Evolutionary conservation across 92 coral and sea anemone genomes (phyloP).

Genomic region (Chrysogorgia sp.): DNA sequence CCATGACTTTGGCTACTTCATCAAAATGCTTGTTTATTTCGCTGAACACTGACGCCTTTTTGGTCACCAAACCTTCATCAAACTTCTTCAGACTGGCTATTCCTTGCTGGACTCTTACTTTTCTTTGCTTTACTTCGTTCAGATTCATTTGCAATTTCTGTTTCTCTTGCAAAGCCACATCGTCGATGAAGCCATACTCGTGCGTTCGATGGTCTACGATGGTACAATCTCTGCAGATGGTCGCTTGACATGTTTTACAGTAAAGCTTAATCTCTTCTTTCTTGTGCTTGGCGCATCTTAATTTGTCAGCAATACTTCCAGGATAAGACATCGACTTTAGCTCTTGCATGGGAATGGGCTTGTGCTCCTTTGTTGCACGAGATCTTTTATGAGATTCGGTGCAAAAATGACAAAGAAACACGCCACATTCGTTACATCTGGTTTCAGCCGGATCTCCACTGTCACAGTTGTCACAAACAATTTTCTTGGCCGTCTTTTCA

Average conservation of each 20-base stretch:
- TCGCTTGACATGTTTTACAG: conserved; percentile 65
- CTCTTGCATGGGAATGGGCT: neutral
- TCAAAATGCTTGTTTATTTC: conserved; percentile 51
- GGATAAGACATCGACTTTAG: conserved; percentile 36
- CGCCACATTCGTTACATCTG: conserved; percentile 40
- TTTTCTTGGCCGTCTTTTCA: neutral
- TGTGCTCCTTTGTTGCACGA: conserved; percentile 23
- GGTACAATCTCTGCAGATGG: conserved; percentile 68
- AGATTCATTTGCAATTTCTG: conserved; percentile 18
- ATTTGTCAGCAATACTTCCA: conserved; percentile 52
- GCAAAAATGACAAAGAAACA: conserved; percentile 44
- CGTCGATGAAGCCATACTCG: conserved; percentile 55
- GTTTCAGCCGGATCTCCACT: conserved; percentile 8
- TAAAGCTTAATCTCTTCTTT: conserved; percentile 68
- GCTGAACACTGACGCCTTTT: neutral
- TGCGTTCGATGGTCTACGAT: conserved; percentile 71
- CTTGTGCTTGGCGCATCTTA: conserved; percentile 64
- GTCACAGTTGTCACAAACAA: conserved; percentile 47
- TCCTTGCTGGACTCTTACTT: conserved; percentile 15
- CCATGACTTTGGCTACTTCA: conserved; percentile 38
- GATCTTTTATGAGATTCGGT: conserved; percentile 33
- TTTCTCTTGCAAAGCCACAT: conserved; percentile 53
- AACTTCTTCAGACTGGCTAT: conserved; percentile 19
- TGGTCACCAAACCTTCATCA: conserved; percentile 24
- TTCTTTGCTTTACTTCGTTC: conserved; percentile 24